Conservation (phyloP, 1,140 invertebrate genomes). For the Scylla paramamosain region DNA sequence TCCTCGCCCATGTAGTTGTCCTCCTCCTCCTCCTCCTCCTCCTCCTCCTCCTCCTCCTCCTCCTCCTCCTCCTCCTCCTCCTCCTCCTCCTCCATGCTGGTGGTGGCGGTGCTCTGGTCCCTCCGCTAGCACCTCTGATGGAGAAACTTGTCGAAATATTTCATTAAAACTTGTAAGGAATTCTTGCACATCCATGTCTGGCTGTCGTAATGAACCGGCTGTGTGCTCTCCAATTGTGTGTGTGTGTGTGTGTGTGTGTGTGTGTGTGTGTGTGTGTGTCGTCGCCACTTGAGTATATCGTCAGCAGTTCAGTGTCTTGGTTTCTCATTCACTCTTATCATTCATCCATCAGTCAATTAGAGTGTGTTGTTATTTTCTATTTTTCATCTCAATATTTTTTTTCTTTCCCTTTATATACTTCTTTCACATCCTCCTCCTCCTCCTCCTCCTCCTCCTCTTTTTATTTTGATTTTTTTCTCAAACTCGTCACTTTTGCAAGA, state of each 20-base stretch:
- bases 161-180: conserved; percentile 58
- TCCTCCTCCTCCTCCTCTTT: too few species aligned
- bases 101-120: background rate
- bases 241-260: too few species aligned
- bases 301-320: background rate
- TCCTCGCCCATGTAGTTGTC: background rate
- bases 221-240: background rate
- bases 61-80: background rate
- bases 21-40: background rate
- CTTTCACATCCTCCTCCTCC: too few species aligned
- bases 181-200: conserved; percentile 40
- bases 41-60: background rate
- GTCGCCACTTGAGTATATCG: background rate
- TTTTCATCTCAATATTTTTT: too few species aligned
- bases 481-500: too few species aligned
- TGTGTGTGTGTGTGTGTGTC: too few species aligned
- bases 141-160: conserved; percentile 63
- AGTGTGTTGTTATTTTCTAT: too few species aligned
- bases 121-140: conserved; percentile 34
- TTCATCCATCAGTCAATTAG: too few species aligned
- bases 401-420: too few species aligned
- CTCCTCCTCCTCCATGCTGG: background rate
- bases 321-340: too few species aligned
- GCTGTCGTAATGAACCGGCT: background rate
- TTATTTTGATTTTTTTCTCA: too few species aligned